These are phyloP conservation scores for Liasis olivaceus DNA, from an alignment of 2,797 vertebrate species.

Conservation along the genomic window DNA sequence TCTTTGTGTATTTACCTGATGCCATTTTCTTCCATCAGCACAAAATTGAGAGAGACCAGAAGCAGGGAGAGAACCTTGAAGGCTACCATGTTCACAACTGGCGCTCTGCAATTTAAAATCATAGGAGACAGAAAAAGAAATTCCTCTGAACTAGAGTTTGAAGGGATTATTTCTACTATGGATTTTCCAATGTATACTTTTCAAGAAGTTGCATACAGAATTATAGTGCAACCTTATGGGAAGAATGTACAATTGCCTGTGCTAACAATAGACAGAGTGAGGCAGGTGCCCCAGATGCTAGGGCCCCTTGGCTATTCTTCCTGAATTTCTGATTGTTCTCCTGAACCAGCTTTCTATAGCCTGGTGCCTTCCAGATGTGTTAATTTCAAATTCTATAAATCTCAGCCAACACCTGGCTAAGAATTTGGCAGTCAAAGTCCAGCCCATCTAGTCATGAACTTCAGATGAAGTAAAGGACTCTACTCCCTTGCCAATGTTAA, in stretches of 20 bases:
- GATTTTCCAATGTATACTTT: neutral
- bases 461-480: neutral
- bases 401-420: neutral
- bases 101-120: neutral
- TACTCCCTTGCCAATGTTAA: neutral
- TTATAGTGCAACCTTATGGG: too few species aligned
- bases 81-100: constrained; percentile 34
- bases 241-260: neutral
- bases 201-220: neutral
- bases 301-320: neutral
- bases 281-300: neutral
- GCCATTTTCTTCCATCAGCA: constrained; percentile 57
- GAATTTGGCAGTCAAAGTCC: neutral
- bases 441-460: neutral
- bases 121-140: rapidly evolving
- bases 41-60: constrained; percentile 58
- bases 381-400: neutral
- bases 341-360: neutral
- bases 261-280: neutral
- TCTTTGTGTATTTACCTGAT: constrained; percentile 34
- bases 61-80: constrained; percentile 57
- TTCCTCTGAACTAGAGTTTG: neutral
- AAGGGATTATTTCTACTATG: neutral
- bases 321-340: neutral
- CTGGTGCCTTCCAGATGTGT: neutral